Base-by-base conservation (phyloP, 2,113 vertebrate genomes). In the Neogobius melanostomus region DNA sequence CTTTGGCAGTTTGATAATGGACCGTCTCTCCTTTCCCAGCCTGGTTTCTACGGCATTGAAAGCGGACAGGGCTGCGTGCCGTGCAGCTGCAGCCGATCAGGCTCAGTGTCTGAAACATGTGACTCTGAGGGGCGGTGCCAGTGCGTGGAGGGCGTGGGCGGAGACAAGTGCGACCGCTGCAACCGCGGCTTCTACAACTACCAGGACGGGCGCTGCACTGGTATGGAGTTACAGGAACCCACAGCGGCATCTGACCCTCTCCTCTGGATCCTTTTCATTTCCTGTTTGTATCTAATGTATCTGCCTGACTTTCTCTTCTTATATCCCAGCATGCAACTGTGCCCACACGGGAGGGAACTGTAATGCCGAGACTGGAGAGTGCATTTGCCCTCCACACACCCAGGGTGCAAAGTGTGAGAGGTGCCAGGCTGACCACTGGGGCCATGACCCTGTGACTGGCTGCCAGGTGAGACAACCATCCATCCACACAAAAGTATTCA, bases 331-430 rank as follows among this genome's bases (percentile, higher is more conserved):
- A 81, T 99, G 98, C 77, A 82, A 91, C 81, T 99, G 98, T 64
- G 80, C 88, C n/a, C 92, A 95, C 85, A 99, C 97, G 7, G 92
- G 92, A 21, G 93, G 96, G 11, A 95, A 93, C 80, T 99, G 97
- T 70, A 64, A 96, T 74, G 77, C 91, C 0, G 80, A 87, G 11
- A 94, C 90, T 0, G 97, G 97, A 7, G 84, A 90, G 47, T 99
- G 97, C 45, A 88, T 94, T 83, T 99, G 97, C 76, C 95, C 97
- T 0, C 86, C 95, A 74, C 92, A 97, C 75, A 96, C 96, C 6
- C 53, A 0, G 14, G 96, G 96, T 9, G 78, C 71, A 10, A 91
- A 89, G 66, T 99, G 97, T 74, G 89, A 95, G 68, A 72, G 78
- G 10, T 99, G 98, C 79, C 87, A 94, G 66, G 76, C 88, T 8